A percentile compares a stretch with the other conserved stretches of the same genome.
Evolutionary conservation across 2,797 vertebrate genomes (phyloP).

Genomic region (Sebastes diaconus): DNA sequence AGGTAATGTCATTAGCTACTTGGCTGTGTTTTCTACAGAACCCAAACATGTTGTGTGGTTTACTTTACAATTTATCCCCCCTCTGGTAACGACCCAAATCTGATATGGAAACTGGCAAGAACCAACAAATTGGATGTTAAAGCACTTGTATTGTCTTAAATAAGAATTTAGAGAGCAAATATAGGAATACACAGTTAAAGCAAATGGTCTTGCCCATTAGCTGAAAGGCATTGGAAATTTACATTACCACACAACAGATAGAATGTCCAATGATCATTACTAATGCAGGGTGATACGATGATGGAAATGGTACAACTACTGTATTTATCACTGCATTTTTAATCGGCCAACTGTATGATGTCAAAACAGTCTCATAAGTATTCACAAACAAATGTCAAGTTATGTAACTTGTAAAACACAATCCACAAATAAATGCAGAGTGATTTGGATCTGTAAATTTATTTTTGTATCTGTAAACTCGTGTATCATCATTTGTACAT

Average conservation of each 20-base stretch:
- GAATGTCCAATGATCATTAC: not conserved
- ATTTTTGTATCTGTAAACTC: too few species aligned
- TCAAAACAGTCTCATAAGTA: too few species aligned
- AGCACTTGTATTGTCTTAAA: not conserved
- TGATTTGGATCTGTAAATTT: too few species aligned
- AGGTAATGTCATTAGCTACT: constrained; percentile 70
- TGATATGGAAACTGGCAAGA: not conserved
- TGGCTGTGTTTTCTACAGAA: not conserved
- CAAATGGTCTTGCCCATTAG: not conserved
- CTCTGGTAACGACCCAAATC: not conserved
- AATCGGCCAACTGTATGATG: too few species aligned
- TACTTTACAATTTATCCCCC: not conserved
- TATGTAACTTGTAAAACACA: too few species aligned
- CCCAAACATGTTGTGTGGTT: not conserved
- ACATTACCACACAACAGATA: not conserved
- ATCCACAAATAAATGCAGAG: too few species aligned
- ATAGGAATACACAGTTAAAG: not conserved
- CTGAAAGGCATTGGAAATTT: not conserved
- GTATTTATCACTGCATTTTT: not conserved
- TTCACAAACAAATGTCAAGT: too few species aligned
- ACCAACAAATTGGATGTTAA: not conserved
- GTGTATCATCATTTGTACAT: too few species aligned
- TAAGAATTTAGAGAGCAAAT: not conserved
- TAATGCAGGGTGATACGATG: not conserved
- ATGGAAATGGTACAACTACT: not conserved